phyloP scores from a whole-genome alignment of 2,113 vertebrate genomes.

The Thinocorus orbignyianus region DNA sequence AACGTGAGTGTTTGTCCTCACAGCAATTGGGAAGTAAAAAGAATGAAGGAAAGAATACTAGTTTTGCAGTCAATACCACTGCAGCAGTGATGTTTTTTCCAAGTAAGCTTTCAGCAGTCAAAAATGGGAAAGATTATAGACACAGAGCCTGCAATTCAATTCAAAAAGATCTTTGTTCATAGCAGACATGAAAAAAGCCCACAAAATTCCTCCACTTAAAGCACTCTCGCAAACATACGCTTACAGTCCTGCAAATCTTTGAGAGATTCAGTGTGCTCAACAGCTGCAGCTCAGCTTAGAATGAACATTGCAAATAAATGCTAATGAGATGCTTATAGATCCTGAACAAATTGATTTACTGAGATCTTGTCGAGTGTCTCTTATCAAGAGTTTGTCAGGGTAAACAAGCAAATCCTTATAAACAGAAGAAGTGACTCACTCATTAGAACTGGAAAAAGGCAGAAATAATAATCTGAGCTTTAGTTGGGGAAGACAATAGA shows the following conservation, averaged over 20 bases:
- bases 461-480: neutral
- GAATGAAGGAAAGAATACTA: neutral
- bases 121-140: neutral
- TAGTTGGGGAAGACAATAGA: neutral
- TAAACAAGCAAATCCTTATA: slow-evolving; percentile 62
- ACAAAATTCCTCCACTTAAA: slow-evolving; percentile 46
- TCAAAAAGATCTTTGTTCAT: slow-evolving; percentile 27
- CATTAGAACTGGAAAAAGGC: slow-evolving; percentile 15
- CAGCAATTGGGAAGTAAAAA: neutral
- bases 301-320: slow-evolving; percentile 48
- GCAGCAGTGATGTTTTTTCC: neutral
- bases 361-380: slow-evolving; percentile 52
- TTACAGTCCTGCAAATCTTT: slow-evolving; percentile 21
- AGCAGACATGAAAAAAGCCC: slow-evolving; percentile 1
- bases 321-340: slow-evolving; percentile 65
- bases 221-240: slow-evolving; percentile 30
- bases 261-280: slow-evolving; percentile 15
- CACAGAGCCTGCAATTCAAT: neutral
- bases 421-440: slow-evolving; percentile 55
- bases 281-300: slow-evolving; percentile 52
- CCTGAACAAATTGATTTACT: slow-evolving; percentile 64
- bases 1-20: neutral
- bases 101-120: slow-evolving; percentile 10
- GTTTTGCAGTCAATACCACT: neutral
- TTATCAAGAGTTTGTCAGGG: slow-evolving; percentile 48